A percentile compares a stretch with the other conserved stretches of the same genome.
These are phyloP conservation scores for Quadroppia sp. DNA, from an alignment of 2,888 invertebrate genomes.

Conservation along the genomic window DNA sequence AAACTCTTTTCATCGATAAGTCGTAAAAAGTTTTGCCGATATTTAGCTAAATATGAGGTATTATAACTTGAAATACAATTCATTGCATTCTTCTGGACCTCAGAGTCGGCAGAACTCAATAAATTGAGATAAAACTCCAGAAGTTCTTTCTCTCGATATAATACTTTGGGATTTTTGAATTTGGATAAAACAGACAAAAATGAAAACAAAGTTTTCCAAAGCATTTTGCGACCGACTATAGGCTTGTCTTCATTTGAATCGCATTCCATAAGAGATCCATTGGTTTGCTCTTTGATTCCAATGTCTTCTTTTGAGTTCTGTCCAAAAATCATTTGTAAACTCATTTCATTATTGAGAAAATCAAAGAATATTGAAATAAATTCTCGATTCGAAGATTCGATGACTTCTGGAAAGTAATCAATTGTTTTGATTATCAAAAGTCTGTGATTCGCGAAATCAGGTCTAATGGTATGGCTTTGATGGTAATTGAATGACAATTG, in stretches of 20 bases:
- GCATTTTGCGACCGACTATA: background rate
- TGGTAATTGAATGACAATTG: background rate
- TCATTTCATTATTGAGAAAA: slow-evolving; percentile 64
- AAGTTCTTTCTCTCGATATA: slow-evolving; percentile 71
- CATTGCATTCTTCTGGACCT: slow-evolving; percentile 76
- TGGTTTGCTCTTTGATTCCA: slow-evolving; percentile 48
- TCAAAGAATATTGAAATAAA: slow-evolving; percentile 72
- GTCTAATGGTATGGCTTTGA: slow-evolving; percentile 52
- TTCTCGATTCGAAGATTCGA: slow-evolving; percentile 74
- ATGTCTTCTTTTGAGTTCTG: slow-evolving; percentile 42
- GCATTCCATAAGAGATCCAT: slow-evolving; percentile 42
- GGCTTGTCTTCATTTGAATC: slow-evolving; percentile 32
- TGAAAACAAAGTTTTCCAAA: slow-evolving; percentile 51
- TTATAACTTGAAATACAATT: slow-evolving; percentile 74
- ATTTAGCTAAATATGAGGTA: slow-evolving; percentile 52
- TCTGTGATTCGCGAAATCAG: slow-evolving; percentile 71
- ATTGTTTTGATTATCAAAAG: slow-evolving; percentile 55
- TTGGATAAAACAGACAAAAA: slow-evolving; percentile 72
- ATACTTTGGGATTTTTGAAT: slow-evolving; percentile 72
- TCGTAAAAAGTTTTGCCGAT: slow-evolving; percentile 65
- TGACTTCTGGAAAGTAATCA: slow-evolving; percentile 65
- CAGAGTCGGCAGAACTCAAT: slow-evolving; percentile 69
- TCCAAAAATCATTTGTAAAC: slow-evolving; percentile 2
- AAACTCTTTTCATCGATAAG: slow-evolving; percentile 82
- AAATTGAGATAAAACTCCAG: slow-evolving; percentile 63